These are phyloP conservation scores for Ornithoptera alexandrae DNA, from an alignment of 2,888 invertebrate species.

Conservation along the genomic window DNA sequence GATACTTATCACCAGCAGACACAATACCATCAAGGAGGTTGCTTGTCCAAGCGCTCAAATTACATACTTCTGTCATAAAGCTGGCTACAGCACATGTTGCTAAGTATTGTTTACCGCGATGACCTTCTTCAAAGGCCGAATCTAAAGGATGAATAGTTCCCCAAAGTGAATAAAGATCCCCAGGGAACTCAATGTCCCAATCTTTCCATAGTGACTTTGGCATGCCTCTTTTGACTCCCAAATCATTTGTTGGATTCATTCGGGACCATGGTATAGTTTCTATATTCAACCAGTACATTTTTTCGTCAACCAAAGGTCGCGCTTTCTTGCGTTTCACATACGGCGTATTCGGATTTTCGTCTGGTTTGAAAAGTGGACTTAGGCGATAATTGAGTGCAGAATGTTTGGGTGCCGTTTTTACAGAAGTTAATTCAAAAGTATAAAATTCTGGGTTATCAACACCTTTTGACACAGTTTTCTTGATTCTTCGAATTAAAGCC, in stretches of 20 bases:
- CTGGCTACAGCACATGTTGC: conserved; percentile 80
- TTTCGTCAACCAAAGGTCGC: conserved; percentile 67
- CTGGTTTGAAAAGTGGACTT: conserved; percentile 67
- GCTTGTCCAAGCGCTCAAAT: conserved; percentile 82
- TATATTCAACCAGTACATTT: conserved; percentile 72
- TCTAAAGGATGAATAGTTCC: conserved; percentile 83
- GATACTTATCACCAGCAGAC: conserved; percentile 79
- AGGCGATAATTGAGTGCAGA: conserved; percentile 65
- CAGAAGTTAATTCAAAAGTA: conserved; percentile 79
- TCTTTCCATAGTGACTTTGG: conserved; percentile 79
- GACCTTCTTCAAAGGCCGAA: conserved; percentile 69
- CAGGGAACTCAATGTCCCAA: conserved; percentile 84
- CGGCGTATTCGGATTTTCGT: conserved; percentile 62
- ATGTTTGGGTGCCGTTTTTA: conserved; percentile 74
- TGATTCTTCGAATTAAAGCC: conserved; percentile 54
- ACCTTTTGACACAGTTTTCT: conserved; percentile 43
- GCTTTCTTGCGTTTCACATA: conserved; percentile 54
- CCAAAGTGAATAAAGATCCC: conserved; percentile 84
- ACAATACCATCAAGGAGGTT: conserved; percentile 82
- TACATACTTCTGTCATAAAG: conserved; percentile 81
- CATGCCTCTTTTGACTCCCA: conserved; percentile 58
- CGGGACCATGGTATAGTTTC: conserved; percentile 68
- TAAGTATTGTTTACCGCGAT: conserved; percentile 83
- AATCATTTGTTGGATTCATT: conserved; percentile 58
- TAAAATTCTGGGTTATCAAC: conserved; percentile 71